Conservation (phyloP, 2,797 vertebrate species). For the Enteromius mattozi region DNA sequence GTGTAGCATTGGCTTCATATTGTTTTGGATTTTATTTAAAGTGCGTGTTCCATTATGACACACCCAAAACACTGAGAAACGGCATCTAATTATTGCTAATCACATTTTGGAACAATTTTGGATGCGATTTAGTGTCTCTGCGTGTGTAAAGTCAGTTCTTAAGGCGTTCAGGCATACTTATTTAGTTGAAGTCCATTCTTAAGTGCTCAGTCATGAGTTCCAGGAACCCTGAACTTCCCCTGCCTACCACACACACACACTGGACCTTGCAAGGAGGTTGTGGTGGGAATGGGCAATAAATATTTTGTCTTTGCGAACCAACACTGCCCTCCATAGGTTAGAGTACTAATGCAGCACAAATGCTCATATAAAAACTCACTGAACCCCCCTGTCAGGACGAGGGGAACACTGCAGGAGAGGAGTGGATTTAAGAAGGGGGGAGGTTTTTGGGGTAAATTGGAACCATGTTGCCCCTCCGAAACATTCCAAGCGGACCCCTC, state of each 20-base stretch:
- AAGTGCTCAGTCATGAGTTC: constrained; percentile 56
- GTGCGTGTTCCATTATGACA: background rate
- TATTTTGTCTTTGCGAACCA: constrained; percentile 45
- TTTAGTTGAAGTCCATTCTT: constrained; percentile 53
- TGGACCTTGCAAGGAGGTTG: background rate
- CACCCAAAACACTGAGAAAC: background rate
- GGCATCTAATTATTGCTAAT: constrained; percentile 21
- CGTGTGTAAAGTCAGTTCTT: constrained; percentile 7
- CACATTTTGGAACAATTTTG: constrained; percentile 28
- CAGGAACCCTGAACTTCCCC: constrained; percentile 53
- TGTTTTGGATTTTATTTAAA: constrained; percentile 3
- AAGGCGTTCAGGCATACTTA: constrained; percentile 40
- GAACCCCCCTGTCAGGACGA: constrained; percentile 36
- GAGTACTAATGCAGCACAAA: constrained; percentile 14
- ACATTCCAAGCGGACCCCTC: constrained; percentile 54
- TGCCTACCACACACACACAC: background rate
- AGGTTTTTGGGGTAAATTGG: constrained; percentile 61
- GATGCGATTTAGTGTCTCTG: constrained; percentile 10
- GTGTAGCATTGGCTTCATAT: background rate
- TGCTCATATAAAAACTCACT: constrained; percentile 34
- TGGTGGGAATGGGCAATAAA: constrained; percentile 26
- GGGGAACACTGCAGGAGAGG: constrained; percentile 43
- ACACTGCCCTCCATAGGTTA: constrained; percentile 56
- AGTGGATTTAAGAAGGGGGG: constrained; percentile 21
- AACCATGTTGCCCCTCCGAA: constrained; percentile 57